Base-by-base conservation (phyloP, 2,113 vertebrate genomes). In the Hippocampus comes region DNA sequence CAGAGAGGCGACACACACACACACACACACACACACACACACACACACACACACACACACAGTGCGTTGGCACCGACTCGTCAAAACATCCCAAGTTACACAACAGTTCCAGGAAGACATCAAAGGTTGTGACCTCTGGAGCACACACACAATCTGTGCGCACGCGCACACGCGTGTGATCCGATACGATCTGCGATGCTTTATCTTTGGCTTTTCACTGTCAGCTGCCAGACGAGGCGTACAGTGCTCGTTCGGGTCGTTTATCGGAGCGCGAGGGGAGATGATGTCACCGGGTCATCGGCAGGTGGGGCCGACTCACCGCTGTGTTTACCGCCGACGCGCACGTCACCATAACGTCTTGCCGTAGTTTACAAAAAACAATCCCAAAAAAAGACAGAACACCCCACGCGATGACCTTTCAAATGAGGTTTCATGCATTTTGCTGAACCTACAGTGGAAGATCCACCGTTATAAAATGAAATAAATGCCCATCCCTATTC, bases 71-170 rank as follows among this genome's bases (percentile, higher is more conserved):
- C 63, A 65, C 12, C 10, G 14, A 48, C 43, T 48, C 23, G 77
- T 34, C 63, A 76, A 77, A 83, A 86, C 84, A 87, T 82, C 67
- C 67, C 27, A 61, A 56, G 34, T 80, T 81, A 79, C 78, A 74
- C 30, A 78, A 74, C 49, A 65, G 51, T 73, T 84, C 74, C 66
- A 80, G 83, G 79, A 76, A 90, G 25, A 79, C 79, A 75, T 80
- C 65, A 79, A 41, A 77, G 77, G 78, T 85, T 59, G 75, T 78
- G 83, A 82, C 86, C 82, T 87, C 17, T 42, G 70, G 27, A 61
- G 27, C 59, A 18, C 59, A 18, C 17, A 61, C 15, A 34, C 59
- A 17, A 61, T 86, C 76, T 77, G 46, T n/a, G 34, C 0, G 21
- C 42, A 30, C 74, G 60, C 63, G 73, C 75, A 34, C 30, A 41